Conservation (phyloP, 2,113 vertebrate genomes). For the Ariopsis seemanni region DNA sequence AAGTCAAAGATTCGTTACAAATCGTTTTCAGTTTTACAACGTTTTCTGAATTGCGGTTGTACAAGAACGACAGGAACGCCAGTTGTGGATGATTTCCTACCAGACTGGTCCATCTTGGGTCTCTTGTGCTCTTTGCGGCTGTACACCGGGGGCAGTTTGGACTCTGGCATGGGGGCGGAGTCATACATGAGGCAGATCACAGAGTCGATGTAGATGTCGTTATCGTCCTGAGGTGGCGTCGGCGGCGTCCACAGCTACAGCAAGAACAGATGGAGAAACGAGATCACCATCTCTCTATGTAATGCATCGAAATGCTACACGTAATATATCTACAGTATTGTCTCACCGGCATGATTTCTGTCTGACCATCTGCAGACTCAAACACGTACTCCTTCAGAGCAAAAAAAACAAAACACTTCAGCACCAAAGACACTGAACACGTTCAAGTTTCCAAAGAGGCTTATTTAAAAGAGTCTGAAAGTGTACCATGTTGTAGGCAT, state of each 20-base stretch:
- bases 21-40: no score
- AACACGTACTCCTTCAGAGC: slow-evolving; percentile 83
- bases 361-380: slow-evolving; percentile 83
- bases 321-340: not conserved
- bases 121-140: slow-evolving; percentile 88
- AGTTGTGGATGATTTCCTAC: slow-evolving; percentile 61
- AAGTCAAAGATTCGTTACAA: no score
- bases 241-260: slow-evolving; percentile 89
- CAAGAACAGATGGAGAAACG: not conserved
- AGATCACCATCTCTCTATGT: not conserved
- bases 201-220: slow-evolving; percentile 90
- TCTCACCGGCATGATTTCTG: slow-evolving; percentile 90
- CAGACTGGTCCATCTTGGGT: slow-evolving; percentile 85
- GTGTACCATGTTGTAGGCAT: slow-evolving; percentile 90
- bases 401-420: not conserved
- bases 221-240: slow-evolving; percentile 91
- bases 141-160: slow-evolving; percentile 86
- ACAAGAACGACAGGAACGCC: not conserved
- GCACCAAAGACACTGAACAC: not conserved
- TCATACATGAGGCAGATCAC: slow-evolving; percentile 95
- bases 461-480: not conserved
- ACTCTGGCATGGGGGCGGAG: slow-evolving; percentile 83
- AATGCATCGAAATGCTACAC: not conserved
- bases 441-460: no score
- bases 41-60: no score